These are phyloP conservation scores for Perithous albicinctus DNA, from an alignment of 2,888 invertebrate species.

Conservation along the genomic window DNA sequence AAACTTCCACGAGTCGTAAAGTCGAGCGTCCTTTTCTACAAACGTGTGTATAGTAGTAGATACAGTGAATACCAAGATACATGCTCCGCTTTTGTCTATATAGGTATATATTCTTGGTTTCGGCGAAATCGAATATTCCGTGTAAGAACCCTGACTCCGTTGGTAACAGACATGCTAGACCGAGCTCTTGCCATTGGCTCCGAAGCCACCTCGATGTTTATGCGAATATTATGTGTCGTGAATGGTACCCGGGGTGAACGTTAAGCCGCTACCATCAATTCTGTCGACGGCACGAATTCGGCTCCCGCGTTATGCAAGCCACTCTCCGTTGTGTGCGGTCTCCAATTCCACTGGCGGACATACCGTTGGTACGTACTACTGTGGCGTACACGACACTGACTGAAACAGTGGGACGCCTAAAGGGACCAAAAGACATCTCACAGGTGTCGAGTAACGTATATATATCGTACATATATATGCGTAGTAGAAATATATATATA, in stretches of 20 bases:
- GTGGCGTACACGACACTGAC: not conserved
- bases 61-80: not conserved
- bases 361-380: conserved; percentile 17
- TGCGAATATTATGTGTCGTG: conserved; percentile 49
- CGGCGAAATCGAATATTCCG: conserved; percentile 17
- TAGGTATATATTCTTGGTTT: not conserved
- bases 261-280: conserved; percentile 39
- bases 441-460: not conserved
- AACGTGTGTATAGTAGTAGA: not conserved
- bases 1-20: conserved; percentile 12
- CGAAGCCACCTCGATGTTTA: conserved; percentile 20
- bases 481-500: not conserved
- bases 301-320: not conserved
- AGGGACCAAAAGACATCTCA: not conserved
- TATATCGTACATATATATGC: not conserved
- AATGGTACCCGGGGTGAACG: conserved; percentile 36
- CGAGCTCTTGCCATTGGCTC: conserved; percentile 10
- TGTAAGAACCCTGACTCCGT: not conserved
- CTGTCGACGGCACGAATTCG: conserved; percentile 16
- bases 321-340: no score
- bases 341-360: conserved; percentile 11
- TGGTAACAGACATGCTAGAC: not conserved
- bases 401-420: not conserved
- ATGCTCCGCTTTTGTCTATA: not conserved
- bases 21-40: not conserved